Evolutionary conservation across 2,797 vertebrate genomes (phyloP).

Genomic region (Melanotaenia trifasciata): DNA sequence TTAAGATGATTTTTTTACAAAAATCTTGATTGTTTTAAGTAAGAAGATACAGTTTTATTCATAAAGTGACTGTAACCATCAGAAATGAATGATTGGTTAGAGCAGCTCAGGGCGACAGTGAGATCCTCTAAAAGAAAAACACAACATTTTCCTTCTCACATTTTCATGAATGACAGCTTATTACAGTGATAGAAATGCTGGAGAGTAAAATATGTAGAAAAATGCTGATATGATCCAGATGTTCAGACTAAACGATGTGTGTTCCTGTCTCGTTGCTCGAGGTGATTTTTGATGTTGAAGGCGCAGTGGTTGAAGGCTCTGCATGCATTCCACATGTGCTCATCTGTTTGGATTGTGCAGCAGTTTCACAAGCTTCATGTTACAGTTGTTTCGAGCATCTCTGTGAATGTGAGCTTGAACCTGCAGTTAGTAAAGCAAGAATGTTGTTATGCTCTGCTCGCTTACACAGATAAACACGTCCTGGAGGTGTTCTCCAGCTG

Average conservation of each 20-base stretch:
- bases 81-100: no score
- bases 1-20: no score
- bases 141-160: background rate
- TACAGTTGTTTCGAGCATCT: background rate
- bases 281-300: background rate
- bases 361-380: background rate
- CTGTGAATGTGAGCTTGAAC: slow-evolving; percentile 4
- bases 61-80: no score
- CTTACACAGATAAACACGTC: background rate
- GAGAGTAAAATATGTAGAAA: background rate
- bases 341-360: background rate
- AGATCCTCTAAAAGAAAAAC: background rate
- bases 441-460: slow-evolving; percentile 20
- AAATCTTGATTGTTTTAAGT: no score
- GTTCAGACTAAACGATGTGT: background rate
- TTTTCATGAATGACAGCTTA: background rate
- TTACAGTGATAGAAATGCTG: background rate
- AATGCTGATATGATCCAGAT: background rate
- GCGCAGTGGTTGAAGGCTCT: background rate
- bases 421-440: slow-evolving; percentile 8
- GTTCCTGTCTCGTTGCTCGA: background rate
- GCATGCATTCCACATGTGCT: slow-evolving; percentile 4
- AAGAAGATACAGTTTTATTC: no score
- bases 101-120: background rate
- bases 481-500: slow-evolving; percentile 1